Evolutionary conservation across 2,888 invertebrate species (phyloP).

Genomic region (Scaptodrosophila latifasciaeformis): DNA sequence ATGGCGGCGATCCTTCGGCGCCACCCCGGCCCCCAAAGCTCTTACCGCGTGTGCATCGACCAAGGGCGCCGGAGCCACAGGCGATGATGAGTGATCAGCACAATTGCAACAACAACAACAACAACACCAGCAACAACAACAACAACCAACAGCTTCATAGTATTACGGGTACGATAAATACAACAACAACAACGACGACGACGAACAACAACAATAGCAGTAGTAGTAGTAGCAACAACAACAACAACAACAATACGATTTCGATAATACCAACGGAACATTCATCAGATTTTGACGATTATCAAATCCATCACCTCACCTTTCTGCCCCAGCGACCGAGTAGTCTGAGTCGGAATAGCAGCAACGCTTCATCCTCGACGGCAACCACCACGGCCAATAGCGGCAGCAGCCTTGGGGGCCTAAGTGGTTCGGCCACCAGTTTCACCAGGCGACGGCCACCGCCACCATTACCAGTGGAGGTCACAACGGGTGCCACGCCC

Average conservation of each 20-base stretch:
- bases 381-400: conserved; percentile 63
- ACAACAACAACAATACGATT: conserved; percentile 46
- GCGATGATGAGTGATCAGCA: conserved; percentile 73
- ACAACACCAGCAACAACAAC: conserved; percentile 34
- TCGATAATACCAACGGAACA: conserved; percentile 49
- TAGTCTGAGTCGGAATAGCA: conserved; percentile 71
- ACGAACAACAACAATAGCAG: conserved; percentile 38
- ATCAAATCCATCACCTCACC: conserved; percentile 70
- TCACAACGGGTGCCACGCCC: conserved; percentile 26
- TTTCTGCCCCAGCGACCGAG: conserved; percentile 67
- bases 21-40: conserved; percentile 85
- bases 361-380: conserved; percentile 67
- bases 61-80: conserved; percentile 78
- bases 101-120: conserved; percentile 45
- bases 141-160: conserved; percentile 26
- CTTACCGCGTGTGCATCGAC: conserved; percentile 82
- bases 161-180: conserved; percentile 45
- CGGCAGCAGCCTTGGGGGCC: conserved; percentile 47
- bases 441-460: conserved; percentile 73
- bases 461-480: conserved; percentile 43
- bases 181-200: conserved; percentile 25
- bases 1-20: conserved; percentile 85
- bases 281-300: conserved; percentile 61
- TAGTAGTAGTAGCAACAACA: conserved; percentile 34
- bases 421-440: conserved; percentile 68